Evolutionary conservation across 2,888 invertebrate genomes (phyloP).

Genomic region (Hirtodrosophila confusa): DNA sequence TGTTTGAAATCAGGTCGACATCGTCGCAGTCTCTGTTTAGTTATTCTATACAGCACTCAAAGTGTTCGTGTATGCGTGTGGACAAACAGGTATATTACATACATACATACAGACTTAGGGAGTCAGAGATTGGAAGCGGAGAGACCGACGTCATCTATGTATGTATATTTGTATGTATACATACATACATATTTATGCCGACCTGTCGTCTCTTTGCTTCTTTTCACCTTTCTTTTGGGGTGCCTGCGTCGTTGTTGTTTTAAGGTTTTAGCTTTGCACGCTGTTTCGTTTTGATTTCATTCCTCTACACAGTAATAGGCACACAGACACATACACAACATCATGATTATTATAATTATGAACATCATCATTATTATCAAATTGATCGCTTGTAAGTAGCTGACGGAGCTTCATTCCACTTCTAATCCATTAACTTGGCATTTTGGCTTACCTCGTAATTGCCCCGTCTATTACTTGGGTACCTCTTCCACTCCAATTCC

Average conservation of each 20-base stretch:
- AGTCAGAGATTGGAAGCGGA: slow-evolving; percentile 5
- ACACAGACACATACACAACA: slow-evolving; percentile 9
- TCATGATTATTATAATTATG: slow-evolving; percentile 30
- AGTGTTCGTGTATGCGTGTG: slow-evolving; percentile 27
- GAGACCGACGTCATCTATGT: slow-evolving; percentile 21
- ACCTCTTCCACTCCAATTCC: neutral
- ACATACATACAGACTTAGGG: slow-evolving; percentile 22
- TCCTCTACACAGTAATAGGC: slow-evolving; percentile 1
- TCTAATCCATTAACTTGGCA: slow-evolving; percentile 54
- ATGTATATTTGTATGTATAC: slow-evolving; percentile 6
- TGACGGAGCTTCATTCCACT: neutral
- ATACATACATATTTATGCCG: slow-evolving; percentile 23
- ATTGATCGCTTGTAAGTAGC: slow-evolving; percentile 19
- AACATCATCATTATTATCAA: slow-evolving; percentile 22
- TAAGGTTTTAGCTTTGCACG: slow-evolving; percentile 42
- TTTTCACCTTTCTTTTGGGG: slow-evolving; percentile 72
- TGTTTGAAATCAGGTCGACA: slow-evolving; percentile 66
- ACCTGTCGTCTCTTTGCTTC: slow-evolving; percentile 59
- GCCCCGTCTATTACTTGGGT: slow-evolving; percentile 4
- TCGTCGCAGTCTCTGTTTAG: slow-evolving; percentile 56
- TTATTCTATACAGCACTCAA: slow-evolving; percentile 60
- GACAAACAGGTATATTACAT: slow-evolving; percentile 50
- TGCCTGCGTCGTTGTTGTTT: slow-evolving; percentile 31
- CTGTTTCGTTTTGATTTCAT: slow-evolving; percentile 44
- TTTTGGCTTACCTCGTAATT: slow-evolving; percentile 14